Percentiles rank a stretch among this genome's conserved stretches.
phyloP scores from a whole-genome alignment of 2,888 invertebrate genomes.

The Bruchidius siliquastri region DNA sequence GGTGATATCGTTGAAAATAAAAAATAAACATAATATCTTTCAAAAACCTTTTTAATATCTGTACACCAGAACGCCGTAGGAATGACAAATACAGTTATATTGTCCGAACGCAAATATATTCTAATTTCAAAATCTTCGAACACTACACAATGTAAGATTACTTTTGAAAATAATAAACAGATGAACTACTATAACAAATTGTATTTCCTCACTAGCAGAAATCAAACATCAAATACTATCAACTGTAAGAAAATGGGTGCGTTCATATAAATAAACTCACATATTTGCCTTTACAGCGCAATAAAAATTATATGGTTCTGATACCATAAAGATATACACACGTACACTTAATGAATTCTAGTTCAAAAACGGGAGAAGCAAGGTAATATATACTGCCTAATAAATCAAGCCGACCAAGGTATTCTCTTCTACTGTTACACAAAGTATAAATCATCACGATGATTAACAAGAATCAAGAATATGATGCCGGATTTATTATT shows the following conservation, averaged over 20 bases:
- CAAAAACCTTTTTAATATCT: no score
- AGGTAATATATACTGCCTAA: not conserved
- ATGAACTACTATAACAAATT: not conserved
- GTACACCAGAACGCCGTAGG: no score
- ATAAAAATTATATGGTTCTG: not conserved
- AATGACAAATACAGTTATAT: no score
- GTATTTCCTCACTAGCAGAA: not conserved
- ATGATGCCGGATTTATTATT: conserved; percentile 8
- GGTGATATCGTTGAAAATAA: no score
- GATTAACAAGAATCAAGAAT: conserved; percentile 27
- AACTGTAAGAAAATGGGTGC: not conserved
- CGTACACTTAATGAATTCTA: not conserved
- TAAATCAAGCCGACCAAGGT: conserved; percentile 16
- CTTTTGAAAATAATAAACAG: not conserved
- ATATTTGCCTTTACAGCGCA: not conserved
- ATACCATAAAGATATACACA: not conserved
- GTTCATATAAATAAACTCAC: not conserved
- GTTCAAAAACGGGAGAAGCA: not conserved
- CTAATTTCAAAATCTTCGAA: no score
- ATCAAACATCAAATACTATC: not conserved
- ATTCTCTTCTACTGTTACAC: conserved; percentile 16
- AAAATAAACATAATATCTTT: no score
- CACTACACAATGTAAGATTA: no score
- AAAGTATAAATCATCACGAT: conserved; percentile 25
- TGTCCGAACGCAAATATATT: no score